Evolutionary conservation across 1,140 invertebrate genomes (phyloP), one percentile per base, ranked within the genome.

Genomic region (Brachionus asplanchnoidis): DNA sequence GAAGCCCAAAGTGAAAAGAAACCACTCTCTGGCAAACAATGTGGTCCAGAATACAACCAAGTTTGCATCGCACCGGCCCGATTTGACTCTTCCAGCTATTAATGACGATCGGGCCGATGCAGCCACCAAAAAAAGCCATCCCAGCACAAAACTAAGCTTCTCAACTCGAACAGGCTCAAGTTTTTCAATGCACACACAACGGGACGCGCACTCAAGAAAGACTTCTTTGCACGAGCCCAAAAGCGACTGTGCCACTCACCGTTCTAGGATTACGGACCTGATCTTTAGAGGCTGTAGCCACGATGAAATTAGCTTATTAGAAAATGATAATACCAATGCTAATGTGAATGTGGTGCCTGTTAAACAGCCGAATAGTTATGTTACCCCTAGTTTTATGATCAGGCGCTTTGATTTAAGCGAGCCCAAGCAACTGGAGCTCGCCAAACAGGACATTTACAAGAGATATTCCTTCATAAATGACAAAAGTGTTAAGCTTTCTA

Each of bases 351-450:
- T 44, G 7, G 17, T 12, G 11, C 7, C 17, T 42, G n/a, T 12
- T 5, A 73, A 73, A 40, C 40, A 40, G 1, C 17, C 73, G 0
- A 28, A 50, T 50, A 50, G n/a, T 50, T 77, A 77, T 77, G 6
- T 77, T 4, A 77, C 73, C 12, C 73, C 73, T 28, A 50, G 73
- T 46, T 77, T 77, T 77, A 12, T 20, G 46, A 77, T 77, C 23
- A 46, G 50, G 50, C 20, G 42, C 12, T 77, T 50, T 50, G 50
- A 77, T 50, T 26, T 77, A 28, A 77, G 42, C 23, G 73, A 77
- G 17, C 40, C 40, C 23, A 77, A 77, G 46, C 73, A 77, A 26
- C 32, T 77, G 26, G 73, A 50, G 17, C 20, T 50, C 5, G 73
- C 73, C 23, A 77, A 77, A 50, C 17, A 77, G 17, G 73, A 77